Evolutionary conservation across 1,140 invertebrate genomes (phyloP).

Genomic region (Trichomalopsis sarcophagae): DNA sequence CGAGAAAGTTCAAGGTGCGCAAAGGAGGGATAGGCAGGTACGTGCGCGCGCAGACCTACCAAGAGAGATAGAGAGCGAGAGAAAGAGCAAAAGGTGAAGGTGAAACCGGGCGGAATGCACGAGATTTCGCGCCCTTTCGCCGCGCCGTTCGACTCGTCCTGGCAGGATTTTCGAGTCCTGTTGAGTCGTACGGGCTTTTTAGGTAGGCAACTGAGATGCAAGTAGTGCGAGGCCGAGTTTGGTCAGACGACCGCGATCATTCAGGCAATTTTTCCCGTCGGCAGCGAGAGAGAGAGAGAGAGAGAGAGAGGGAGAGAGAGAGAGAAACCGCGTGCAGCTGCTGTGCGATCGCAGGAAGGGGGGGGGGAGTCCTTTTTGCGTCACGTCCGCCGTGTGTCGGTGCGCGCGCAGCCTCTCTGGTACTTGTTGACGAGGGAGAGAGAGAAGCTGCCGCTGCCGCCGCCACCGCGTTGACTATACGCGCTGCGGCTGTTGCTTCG

Average conservation of each 20-base stretch:
- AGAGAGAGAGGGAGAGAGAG: too few species aligned
- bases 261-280: not conserved
- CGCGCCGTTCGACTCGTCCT: not conserved
- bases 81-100: slow-evolving; percentile 47
- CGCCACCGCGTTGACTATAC: slow-evolving; percentile 5
- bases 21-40: not conserved
- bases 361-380: slow-evolving; percentile 24
- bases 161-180: not conserved
- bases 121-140: not conserved
- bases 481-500: slow-evolving; percentile 45
- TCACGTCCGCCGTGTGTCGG: slow-evolving; percentile 33
- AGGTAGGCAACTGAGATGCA: not conserved
- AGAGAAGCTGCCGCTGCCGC: not conserved
- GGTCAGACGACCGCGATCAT: not conserved
- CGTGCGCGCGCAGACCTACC: not conserved
- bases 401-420: slow-evolving; percentile 6
- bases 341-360: not conserved
- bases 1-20: slow-evolving; percentile 23
- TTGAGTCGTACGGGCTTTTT: not conserved
- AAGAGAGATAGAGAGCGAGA: not conserved
- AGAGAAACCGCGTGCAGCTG: not conserved
- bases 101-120: slow-evolving; percentile 24
- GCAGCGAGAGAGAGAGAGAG: not conserved
- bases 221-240: slow-evolving; percentile 7
- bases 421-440: slow-evolving; percentile 43